Percentiles rank a stretch among this genome's conserved stretches.
Evolutionary conservation across 2,888 invertebrate species (phyloP).

Genomic region (Drosophila conformis): DNA sequence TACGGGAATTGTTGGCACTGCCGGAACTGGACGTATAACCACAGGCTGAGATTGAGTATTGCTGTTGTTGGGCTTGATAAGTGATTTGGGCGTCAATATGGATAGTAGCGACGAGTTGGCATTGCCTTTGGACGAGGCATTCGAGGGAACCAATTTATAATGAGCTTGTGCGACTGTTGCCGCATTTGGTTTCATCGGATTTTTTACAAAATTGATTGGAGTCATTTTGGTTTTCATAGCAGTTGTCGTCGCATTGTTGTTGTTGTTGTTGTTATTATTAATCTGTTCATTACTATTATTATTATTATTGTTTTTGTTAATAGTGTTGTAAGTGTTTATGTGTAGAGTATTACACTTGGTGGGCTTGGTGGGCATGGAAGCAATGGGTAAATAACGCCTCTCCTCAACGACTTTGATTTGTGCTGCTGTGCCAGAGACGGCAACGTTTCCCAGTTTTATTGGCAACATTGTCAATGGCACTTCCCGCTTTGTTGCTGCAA

Average conservation of each 20-base stretch:
- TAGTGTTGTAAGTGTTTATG: conserved; percentile 18
- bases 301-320: conserved; percentile 7
- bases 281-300: conserved; percentile 20
- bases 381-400: conserved; percentile 52
- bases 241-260: conserved; percentile 19
- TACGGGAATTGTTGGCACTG: background rate
- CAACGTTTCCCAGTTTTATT: conserved; percentile 28
- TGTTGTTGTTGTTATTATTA: conserved; percentile 9
- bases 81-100: conserved; percentile 36
- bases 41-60: conserved; percentile 29
- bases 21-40: conserved; percentile 33
- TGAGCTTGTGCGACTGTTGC: conserved; percentile 22
- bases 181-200: conserved; percentile 33
- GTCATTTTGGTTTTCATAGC: conserved; percentile 44
- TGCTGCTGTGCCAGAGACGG: conserved; percentile 9
- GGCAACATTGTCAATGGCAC: conserved; percentile 22
- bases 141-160: conserved; percentile 49
- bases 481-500: conserved; percentile 32
- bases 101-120: conserved; percentile 45
- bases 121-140: conserved; percentile 12
- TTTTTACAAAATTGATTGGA: conserved; percentile 42
- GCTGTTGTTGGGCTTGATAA: conserved; percentile 22
- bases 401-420: conserved; percentile 26
- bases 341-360: conserved; percentile 29
- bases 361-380: conserved; percentile 46